Evolutionary conservation across 1,140 invertebrate species (phyloP).

Genomic region (Carcinoscorpius rotundicauda): DNA sequence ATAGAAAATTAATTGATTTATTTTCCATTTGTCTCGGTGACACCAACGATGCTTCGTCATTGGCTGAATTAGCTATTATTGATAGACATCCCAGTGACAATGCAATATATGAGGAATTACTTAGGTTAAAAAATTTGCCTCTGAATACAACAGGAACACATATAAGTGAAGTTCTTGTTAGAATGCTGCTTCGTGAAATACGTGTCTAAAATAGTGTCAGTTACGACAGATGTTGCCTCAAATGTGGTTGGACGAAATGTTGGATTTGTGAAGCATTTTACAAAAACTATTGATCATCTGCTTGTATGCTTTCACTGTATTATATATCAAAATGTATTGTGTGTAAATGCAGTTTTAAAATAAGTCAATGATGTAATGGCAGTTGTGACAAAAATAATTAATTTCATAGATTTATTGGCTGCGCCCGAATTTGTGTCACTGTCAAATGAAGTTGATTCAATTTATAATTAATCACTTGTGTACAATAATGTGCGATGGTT

Average conservation of each 20-base stretch:
- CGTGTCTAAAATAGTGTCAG: background rate
- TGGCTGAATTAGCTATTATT: background rate
- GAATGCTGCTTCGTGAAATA: background rate
- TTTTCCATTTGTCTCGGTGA: constrained; percentile 1
- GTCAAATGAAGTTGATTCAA: background rate
- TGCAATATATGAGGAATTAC: background rate
- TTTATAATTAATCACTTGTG: background rate
- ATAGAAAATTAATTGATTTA: background rate
- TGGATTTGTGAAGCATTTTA: constrained; percentile 2
- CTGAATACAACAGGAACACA: background rate
- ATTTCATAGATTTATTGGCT: background rate
- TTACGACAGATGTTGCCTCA: background rate
- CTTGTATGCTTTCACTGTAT: background rate
- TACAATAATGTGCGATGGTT: constrained; percentile 1
- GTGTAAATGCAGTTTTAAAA: background rate
- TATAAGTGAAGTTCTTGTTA: background rate
- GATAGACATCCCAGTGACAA: background rate
- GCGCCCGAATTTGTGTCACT: background rate
- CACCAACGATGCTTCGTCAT: background rate
- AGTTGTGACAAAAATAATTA: background rate
- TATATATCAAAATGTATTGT: background rate
- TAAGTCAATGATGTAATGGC: constrained; percentile 1
- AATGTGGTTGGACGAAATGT: background rate
- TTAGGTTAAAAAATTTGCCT: background rate
- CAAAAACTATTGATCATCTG: background rate